Evolutionary conservation across 2,797 vertebrate species (phyloP).

Genomic region (Scomberomorus guttatus): DNA sequence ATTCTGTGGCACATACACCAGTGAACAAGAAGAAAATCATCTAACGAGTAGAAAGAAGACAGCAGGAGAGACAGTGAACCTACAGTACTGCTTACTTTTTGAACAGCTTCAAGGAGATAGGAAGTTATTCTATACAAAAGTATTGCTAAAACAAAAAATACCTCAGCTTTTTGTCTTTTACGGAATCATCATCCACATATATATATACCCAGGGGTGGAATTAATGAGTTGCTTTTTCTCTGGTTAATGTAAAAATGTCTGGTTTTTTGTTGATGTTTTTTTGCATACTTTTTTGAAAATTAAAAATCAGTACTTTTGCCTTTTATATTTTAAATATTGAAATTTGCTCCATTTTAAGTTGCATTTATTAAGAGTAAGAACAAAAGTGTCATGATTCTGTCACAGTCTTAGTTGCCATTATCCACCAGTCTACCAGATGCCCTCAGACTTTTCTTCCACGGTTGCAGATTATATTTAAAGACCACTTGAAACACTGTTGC

Average conservation of each 20-base stretch:
- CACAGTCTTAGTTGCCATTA: too few species aligned
- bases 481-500: too few species aligned
- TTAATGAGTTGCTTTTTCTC: not conserved
- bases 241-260: too few species aligned
- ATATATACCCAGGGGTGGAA: slow-evolving; percentile 9
- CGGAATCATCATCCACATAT: slow-evolving; percentile 16
- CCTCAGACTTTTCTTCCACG: too few species aligned
- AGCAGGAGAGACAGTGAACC: slow-evolving; percentile 37
- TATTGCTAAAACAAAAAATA: slow-evolving; percentile 28
- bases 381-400: too few species aligned
- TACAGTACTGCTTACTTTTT: slow-evolving; percentile 40
- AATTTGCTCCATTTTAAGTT: not conserved
- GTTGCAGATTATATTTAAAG: too few species aligned
- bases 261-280: not conserved
- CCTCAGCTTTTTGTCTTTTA: slow-evolving; percentile 7
- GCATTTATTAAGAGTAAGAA: too few species aligned
- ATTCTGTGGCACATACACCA: slow-evolving; percentile 69
- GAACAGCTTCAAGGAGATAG: slow-evolving; percentile 36
- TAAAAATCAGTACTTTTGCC: not conserved
- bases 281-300: not conserved
- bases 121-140: slow-evolving; percentile 7
- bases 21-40: slow-evolving; percentile 58
- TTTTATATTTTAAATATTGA: not conserved
- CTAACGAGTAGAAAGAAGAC: slow-evolving; percentile 52
- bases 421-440: too few species aligned